Evolutionary conservation across 37 sponge, comb jelly and placozoan species (phyloP).

Genomic region (Spongia lamella): DNA sequence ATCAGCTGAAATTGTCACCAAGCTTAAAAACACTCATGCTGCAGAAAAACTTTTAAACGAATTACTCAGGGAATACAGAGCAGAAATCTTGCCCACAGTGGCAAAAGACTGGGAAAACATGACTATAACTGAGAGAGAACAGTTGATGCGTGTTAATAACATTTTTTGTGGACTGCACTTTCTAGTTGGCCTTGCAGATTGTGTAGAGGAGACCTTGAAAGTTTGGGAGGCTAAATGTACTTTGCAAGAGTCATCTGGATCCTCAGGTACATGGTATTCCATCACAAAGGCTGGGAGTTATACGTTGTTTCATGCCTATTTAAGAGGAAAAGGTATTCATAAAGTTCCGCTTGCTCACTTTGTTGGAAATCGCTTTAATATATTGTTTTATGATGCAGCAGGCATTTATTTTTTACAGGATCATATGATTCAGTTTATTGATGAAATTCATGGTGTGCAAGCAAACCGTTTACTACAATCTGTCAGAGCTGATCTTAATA

Average conservation of each 20-base stretch:
- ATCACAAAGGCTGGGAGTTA: constrained; percentile 26
- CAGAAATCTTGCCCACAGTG: constrained; percentile 28
- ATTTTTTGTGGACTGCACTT: too few species aligned
- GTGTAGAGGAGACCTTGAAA: constrained; percentile 14
- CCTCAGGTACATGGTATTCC: too few species aligned
- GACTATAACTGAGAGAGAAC: constrained; percentile 10
- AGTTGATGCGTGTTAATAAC: constrained; percentile 26
- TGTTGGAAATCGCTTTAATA: constrained; percentile 40
- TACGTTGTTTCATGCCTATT: constrained; percentile 10
- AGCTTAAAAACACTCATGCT: constrained; percentile 42
- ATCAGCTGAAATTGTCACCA: constrained; percentile 4
- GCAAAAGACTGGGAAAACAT: constrained; percentile 13
- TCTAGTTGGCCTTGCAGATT: constrained; percentile 52
- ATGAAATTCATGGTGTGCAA: constrained; percentile 15
- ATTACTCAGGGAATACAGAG: constrained; percentile 31
- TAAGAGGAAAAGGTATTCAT: constrained; percentile 5
- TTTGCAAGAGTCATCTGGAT: too few species aligned
- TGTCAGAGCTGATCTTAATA: constrained; percentile 22
- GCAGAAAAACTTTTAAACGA: constrained; percentile 50
- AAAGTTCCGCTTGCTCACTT: constrained; percentile 40
- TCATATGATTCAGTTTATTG: constrained; percentile 14
- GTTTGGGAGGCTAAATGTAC: constrained; percentile 33
- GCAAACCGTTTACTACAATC: constrained; percentile 33
- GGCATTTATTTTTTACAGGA: constrained; percentile 26
- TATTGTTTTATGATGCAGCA: constrained; percentile 48